Base-by-base conservation (phyloP, 2,888 invertebrate species). In the Diloba caeruleocephala region DNA sequence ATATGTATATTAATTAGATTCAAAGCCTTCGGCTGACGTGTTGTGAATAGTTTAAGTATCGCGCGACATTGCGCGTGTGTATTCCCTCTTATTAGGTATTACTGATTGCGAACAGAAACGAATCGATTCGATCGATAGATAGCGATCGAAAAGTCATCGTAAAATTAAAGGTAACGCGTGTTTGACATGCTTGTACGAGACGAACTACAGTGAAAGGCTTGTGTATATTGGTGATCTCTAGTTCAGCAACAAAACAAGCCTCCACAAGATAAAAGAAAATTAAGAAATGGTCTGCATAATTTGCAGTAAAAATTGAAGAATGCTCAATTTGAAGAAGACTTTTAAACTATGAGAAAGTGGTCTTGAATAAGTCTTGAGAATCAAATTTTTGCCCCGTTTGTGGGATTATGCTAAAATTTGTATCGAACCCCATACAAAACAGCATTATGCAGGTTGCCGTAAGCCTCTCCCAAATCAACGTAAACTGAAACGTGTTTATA, bases 1-100 rank as follows among this genome's bases (percentile, higher is more conserved):
- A 44, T 67, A 50, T 51, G 46, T 67, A 50, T 51, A 52, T 52
- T 46, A 67, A 68, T 62, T 65, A 61, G 50, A 49, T 49, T 58
- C 42, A 43, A 69, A 68, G 43, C 58, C 65, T 68, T 68, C 54
- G 9, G 19, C 8, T 42, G 37, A 34, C 54, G 42, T 38, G 58
- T 10, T 29, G 9, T 31, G 55, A 49, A 53, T 63, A 31, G 17
- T 46, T 51, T 33, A 33, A 42, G 29, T 23, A 42, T 32, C 49
- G 21, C 36, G 32, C 15, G 34, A 56, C 13, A 12, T 28, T 21
- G 33, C 9, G 36, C 33, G 29, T 42, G 28, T 31, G 28, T 29
- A 21, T 51, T n/a, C 52, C 25, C 19, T 36, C 29, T 44, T 29
- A 25, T 4, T 21, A 7, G 21, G 5, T 10, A 33, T 12, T 33